A percentile compares a stretch with the other conserved stretches of the same genome.
Conservation (phyloP, 2,113 vertebrate genomes). For the Hypanus sabinus region DNA sequence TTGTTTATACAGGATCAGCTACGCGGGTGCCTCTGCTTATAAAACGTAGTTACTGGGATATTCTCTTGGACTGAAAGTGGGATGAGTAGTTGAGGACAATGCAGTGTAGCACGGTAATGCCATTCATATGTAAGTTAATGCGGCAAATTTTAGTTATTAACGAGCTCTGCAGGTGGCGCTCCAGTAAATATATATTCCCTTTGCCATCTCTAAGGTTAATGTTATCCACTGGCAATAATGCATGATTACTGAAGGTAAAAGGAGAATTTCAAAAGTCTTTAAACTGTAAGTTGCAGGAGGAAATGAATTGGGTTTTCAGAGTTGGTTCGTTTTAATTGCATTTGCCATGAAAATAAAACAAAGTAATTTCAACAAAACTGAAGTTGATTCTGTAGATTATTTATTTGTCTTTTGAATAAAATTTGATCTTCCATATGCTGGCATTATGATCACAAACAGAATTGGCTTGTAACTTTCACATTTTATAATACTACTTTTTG, state of each 20-base stretch:
- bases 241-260: not conserved
- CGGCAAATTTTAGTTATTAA: conserved; percentile 17
- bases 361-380: conserved; percentile 2
- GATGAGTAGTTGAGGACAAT: not conserved
- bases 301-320: not conserved
- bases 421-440: not conserved
- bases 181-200: conserved; percentile 10
- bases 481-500: conserved; percentile 47
- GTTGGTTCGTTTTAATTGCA: not conserved
- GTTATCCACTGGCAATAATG: not conserved
- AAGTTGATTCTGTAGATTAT: not conserved
- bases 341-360: conserved; percentile 5
- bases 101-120: not conserved
- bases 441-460: conserved; percentile 41
- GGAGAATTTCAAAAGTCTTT: not conserved
- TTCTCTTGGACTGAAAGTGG: not conserved
- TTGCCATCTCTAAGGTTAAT: not conserved
- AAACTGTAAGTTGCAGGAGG: not conserved
- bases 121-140: conserved; percentile 6
- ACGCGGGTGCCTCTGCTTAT: conserved; percentile 5
- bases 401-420: not conserved
- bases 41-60: not conserved
- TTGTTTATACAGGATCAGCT: conserved; percentile 31
- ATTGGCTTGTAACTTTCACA: conserved; percentile 53
- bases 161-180: conserved; percentile 25